Base-by-base conservation (phyloP, 1,140 invertebrate species). In the Callitettix versicolor region DNA sequence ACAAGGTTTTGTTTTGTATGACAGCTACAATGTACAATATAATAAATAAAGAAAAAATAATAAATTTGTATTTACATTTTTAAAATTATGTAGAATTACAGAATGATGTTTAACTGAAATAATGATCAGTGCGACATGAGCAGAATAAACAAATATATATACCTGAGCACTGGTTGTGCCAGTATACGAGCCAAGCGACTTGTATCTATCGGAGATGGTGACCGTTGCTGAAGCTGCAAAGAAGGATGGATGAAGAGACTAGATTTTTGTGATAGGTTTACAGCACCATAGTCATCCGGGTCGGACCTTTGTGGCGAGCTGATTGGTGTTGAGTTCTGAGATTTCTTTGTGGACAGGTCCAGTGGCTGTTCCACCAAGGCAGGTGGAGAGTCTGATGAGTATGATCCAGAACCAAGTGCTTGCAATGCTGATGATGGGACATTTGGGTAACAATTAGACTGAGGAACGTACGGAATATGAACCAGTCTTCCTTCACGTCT, bases 341-440 rank as follows among this genome's bases (percentile, higher is more conserved):
- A 77, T 60, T 81, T 84, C 59, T 89, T 92, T 2, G 88, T 84
- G 3, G 88, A 91, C 46, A 95, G 74, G 72, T 95, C 92, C 18
- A 95, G 68, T 1, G 92, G 92, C 68, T 91, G 85, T 60, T 90
- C 85, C 22, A 69, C 64, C n/a, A 71, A 66, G 42, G 69, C 64
- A 54, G 51, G 63, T 53, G 52, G 62, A 34, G 54, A 63, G 36
- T 60, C 67, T 53, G 62, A 62, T 65, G 47, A 66, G 9, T 30
- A 30, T 36, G 60, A 5, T 46, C 59, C 17, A 20, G 58, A 49
- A 54, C 58, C 22, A 18, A 50, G 43, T 49, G 59, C 36, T 30
- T 30, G 26, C 26, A 30, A 9, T 4, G 26, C 26, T 3, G 9
- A 3, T 9, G 26, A 30, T 44, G 62, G 47, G 59, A 41, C 15